phyloP scores from a whole-genome alignment of 2,113 vertebrate genomes.

The Oceanodroma tethys region DNA sequence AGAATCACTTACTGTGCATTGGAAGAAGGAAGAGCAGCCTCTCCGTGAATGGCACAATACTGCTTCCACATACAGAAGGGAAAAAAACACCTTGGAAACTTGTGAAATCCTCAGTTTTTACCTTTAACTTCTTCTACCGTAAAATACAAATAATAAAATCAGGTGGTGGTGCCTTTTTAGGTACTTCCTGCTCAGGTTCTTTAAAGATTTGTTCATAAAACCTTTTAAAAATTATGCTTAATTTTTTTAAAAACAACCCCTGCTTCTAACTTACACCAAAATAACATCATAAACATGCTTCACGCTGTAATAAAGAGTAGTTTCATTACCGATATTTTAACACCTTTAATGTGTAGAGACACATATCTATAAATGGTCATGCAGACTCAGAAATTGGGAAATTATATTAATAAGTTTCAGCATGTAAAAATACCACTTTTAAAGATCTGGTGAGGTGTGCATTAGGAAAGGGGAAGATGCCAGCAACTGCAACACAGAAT shows the following conservation, averaged over 20 bases:
- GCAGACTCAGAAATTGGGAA: not conserved
- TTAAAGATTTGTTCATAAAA: not conserved
- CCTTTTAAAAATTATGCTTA: not conserved
- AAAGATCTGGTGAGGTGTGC: not conserved
- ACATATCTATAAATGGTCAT: not conserved
- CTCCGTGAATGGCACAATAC: not conserved
- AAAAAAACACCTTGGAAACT: not conserved
- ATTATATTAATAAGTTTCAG: not conserved
- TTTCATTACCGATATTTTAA: not conserved
- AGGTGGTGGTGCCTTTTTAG: not conserved
- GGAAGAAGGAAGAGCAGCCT: not conserved
- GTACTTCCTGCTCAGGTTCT: not conserved
- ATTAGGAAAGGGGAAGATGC: not conserved
- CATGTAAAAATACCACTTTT: not conserved
- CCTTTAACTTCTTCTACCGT: not conserved
- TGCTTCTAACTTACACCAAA: not conserved
- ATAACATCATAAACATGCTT: not conserved
- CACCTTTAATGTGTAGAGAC: not conserved
- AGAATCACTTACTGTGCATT: constrained; percentile 20
- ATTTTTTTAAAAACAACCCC: not conserved
- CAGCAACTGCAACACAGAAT: not conserved
- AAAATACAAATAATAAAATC: not conserved
- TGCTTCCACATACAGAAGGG: not conserved
- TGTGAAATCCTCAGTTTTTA: not conserved
- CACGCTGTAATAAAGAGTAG: not conserved